phyloP scores from a whole-genome alignment of 2,113 vertebrate genomes.

The Eptatretus burgeri region DNA sequence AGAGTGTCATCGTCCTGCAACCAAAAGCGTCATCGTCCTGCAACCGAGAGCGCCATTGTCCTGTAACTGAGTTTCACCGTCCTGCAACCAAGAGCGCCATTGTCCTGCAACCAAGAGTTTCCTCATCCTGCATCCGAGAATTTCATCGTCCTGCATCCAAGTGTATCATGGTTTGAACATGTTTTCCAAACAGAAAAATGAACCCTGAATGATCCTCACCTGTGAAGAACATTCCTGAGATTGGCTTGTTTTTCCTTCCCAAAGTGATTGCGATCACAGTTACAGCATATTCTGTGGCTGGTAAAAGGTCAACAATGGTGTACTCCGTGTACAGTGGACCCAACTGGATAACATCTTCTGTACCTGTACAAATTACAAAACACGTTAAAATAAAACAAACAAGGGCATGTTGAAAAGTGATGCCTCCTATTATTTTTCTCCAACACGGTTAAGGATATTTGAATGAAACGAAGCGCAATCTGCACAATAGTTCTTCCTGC shows the following conservation, averaged over 20 bases:
- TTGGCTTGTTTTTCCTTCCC: constrained; percentile 41
- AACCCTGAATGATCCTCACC: constrained; percentile 19
- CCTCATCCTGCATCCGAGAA: no score
- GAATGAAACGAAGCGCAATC: no score
- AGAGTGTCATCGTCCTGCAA: no score
- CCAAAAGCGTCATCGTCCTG: no score
- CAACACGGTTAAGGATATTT: no score
- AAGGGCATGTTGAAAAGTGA: not conserved
- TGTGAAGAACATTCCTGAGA: constrained; percentile 37
- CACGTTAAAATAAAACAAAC: not conserved
- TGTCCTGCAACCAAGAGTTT: no score
- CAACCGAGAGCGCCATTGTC: no score
- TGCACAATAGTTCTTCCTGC: no score
- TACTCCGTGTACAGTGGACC: constrained; percentile 39
- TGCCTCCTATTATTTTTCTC: no score
- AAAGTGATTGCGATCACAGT: constrained; percentile 39
- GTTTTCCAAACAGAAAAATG: no score
- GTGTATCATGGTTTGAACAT: not conserved
- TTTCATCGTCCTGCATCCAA: not conserved
- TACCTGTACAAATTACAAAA: constrained; percentile 21
- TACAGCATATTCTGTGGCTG: constrained; percentile 57
- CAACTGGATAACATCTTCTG: constrained; percentile 42
- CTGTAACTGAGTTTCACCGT: no score
- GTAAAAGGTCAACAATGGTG: constrained; percentile 32
- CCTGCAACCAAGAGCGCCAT: no score